These are phyloP conservation scores for Gryon sp. DNA, from an alignment of 1,140 invertebrate species.

Conservation along the genomic window DNA sequence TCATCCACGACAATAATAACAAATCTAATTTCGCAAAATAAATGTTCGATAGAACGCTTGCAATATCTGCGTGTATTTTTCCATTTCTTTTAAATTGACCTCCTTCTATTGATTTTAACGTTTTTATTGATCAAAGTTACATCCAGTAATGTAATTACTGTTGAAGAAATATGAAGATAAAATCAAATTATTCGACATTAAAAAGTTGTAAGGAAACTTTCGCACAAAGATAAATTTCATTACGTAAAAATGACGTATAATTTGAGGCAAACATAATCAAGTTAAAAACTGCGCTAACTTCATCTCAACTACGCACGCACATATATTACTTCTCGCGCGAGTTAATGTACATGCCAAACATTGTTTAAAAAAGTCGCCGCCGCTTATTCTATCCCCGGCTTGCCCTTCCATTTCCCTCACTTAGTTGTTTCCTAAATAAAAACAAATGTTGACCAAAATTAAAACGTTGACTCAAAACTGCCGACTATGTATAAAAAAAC, in stretches of 20 bases:
- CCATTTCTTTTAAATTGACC: slow-evolving; percentile 42
- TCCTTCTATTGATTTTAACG: slow-evolving; percentile 49
- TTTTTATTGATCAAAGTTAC: slow-evolving; percentile 60
- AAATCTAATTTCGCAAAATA: slow-evolving; percentile 47
- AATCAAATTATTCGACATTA: slow-evolving; percentile 59
- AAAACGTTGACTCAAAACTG: no score
- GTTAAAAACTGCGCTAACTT: slow-evolving; percentile 51
- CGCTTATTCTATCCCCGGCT: background rate
- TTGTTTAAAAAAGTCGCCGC: slow-evolving; percentile 12
- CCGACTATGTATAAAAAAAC: no score
- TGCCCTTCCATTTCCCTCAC: no score
- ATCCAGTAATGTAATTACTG: slow-evolving; percentile 53
- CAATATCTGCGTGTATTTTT: slow-evolving; percentile 45
- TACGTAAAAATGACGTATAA: slow-evolving; percentile 56
- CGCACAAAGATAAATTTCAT: slow-evolving; percentile 51
- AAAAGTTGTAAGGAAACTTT: slow-evolving; percentile 50
- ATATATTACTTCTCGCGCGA: slow-evolving; percentile 32
- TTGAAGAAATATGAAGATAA: slow-evolving; percentile 58
- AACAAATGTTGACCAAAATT: no score
- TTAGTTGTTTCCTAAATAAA: no score
- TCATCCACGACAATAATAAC: slow-evolving; percentile 37
- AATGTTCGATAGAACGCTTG: slow-evolving; percentile 23
- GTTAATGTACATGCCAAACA: slow-evolving; percentile 33
- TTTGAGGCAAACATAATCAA: slow-evolving; percentile 46
- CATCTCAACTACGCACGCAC: slow-evolving; percentile 23